Evolutionary conservation across 2,797 vertebrate genomes (phyloP), one percentile per base, ranked within the genome.

Genomic region (Macropus fuliginosus): DNA sequence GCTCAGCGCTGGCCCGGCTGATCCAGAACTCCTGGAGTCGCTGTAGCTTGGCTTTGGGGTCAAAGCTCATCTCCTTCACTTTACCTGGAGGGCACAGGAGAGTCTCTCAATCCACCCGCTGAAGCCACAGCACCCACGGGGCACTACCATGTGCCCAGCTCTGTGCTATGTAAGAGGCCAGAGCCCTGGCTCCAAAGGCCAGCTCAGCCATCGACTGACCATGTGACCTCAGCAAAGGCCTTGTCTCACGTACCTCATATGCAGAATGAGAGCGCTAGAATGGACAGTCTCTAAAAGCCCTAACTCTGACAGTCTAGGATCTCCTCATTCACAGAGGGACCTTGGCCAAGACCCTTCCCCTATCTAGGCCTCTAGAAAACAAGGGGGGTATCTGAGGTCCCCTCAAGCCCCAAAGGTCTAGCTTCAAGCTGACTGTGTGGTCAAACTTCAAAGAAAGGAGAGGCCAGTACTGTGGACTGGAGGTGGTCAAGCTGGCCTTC

Each of bases 21-120:
- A 99, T 99, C 99, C 99, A 99, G 98, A 99, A 99, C 97, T 99
- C 99, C 98, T 99, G 99, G 40, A 99, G 99, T 12, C 99, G 99
- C 93, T 99, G 99, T 98, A 99, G 99, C 94, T 99, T 99, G 52
- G 99, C 99, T 97, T 99, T 99, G 0, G 99, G 99, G 96, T 99
- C 99, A 0, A 99, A 99, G 97, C 99, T 99, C 99, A 99, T 99
- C 98, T 99, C 99, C 97, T 99, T 99, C 62, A 99, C 99, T 96
- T 99, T 99, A 52, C 99, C 99, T 99, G 90, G 1, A 13, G 0
- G 4, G 54, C 50, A 46, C 9, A 1, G 0, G 4, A 56, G 31
- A 0, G 4, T 3, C 0, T 0, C 52, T 3, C 27, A 92, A 5
- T 0, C 0, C 11, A 0, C 2, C 29, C 0, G 14, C 4, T 14